phyloP scores from a whole-genome alignment of 2,888 invertebrate species.

The Craniophora ligustri region DNA sequence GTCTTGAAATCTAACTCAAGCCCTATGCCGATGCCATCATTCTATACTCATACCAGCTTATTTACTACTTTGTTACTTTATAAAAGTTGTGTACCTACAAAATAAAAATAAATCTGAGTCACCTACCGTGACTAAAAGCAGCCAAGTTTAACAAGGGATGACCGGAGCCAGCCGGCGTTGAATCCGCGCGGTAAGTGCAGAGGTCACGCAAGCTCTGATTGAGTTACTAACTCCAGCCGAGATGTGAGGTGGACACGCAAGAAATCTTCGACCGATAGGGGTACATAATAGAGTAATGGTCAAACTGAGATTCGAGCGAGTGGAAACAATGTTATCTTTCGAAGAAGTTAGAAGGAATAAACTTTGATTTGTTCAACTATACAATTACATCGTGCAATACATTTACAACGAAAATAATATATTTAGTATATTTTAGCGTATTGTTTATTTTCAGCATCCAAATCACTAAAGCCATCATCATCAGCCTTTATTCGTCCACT shows the following conservation, averaged over 20 bases:
- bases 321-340: neutral
- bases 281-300: slow-evolving; percentile 30
- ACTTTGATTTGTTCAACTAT: no score
- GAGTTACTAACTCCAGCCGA: slow-evolving; percentile 44
- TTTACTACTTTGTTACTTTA: no score
- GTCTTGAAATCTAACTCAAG: no score
- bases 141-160: slow-evolving; percentile 50
- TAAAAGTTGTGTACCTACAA: no score
- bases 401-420: no score
- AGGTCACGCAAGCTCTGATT: slow-evolving; percentile 59
- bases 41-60: no score
- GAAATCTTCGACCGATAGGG: slow-evolving; percentile 10
- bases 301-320: slow-evolving; percentile 26
- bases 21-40: no score
- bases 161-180: slow-evolving; percentile 42
- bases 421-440: no score
- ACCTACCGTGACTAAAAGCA: slow-evolving; percentile 28
- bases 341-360: neutral
- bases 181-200: slow-evolving; percentile 58
- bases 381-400: no score
- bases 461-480: no score
- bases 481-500: no score
- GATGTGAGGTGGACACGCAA: slow-evolving; percentile 52
- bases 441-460: no score
- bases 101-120: slow-evolving; percentile 16